Conservation (phyloP, 2,888 invertebrate genomes). For the Bedellia somnulentella region DNA sequence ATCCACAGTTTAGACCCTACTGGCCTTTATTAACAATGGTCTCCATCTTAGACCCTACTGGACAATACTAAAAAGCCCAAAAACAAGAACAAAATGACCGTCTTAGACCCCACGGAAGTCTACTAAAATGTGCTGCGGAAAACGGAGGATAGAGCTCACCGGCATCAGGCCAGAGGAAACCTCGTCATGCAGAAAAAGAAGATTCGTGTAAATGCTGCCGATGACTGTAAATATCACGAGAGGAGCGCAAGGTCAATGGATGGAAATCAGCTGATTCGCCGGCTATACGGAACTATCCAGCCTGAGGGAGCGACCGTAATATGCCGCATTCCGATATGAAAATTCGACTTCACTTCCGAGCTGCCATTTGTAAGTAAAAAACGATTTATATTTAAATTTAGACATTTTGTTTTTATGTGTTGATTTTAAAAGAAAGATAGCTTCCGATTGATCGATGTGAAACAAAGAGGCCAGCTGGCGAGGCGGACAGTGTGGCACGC, state of each 20-base stretch:
- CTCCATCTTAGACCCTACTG: conserved; percentile 28
- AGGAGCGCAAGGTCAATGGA: conserved; percentile 45
- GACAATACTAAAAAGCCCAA: conserved; percentile 33
- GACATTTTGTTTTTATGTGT: too few relatives aligned
- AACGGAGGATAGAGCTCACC: conserved; percentile 33
- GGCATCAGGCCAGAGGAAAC: conserved; percentile 47
- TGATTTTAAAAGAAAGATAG: too few relatives aligned
- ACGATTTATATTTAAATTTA: too few relatives aligned
- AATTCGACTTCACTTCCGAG: conserved; percentile 10
- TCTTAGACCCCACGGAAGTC: conserved; percentile 7
- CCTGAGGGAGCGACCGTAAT: conserved; percentile 1
- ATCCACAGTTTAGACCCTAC: conserved; percentile 26
- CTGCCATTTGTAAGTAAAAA: not conserved
- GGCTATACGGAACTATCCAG: conserved; percentile 37
- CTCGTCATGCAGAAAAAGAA: conserved; percentile 50
- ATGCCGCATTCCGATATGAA: conserved; percentile 12
- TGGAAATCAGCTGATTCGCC: conserved; percentile 49
- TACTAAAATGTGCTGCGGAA: conserved; percentile 47
- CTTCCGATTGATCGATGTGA: conserved; percentile 9
- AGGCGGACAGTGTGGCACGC: conserved; percentile 23
- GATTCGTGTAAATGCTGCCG: conserved; percentile 17
- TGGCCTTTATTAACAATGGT: conserved; percentile 13
- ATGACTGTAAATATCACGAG: conserved; percentile 15
- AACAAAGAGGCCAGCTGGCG: conserved; percentile 26
- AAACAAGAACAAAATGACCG: too few relatives aligned